Base-by-base conservation (phyloP, 2,113 vertebrate species). In the Phalacrocorax pelagicus region DNA sequence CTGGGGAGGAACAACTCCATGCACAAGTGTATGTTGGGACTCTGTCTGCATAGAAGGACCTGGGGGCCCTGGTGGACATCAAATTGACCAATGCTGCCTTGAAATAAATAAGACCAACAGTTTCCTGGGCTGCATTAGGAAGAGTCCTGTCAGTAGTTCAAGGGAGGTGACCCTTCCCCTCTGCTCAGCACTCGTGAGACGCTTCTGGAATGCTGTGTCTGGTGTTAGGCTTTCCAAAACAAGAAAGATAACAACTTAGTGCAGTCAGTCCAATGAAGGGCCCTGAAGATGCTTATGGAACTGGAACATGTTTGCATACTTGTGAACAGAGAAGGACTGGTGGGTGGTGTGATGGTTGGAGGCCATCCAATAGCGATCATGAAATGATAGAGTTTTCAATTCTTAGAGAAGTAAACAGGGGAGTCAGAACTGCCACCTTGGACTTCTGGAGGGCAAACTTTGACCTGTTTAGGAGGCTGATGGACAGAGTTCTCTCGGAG, bases 91-190 rank as follows among this genome's bases (percentile, higher is more conserved):
- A 22, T 22, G 6, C 24, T 55, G 16, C 30, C 30, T 63, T 70
- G 49, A 11, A 57, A 14, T 17, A 69, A 44, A 29, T 26, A 3
- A 1, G 6, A 27, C 7, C 26, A 61, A 42, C 12, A 29, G 19
- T 15, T 15, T 73, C 34, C 12, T 54, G 29, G 42, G 11, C 8
- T 38, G 21, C 32, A 17, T 34, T 44, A 57, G 22, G 13, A 75
- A 57, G 12, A 47, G 1, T 36, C 6, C 26, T 74, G 17, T 62
- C 42, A 63, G 9, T 12, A 57, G 13, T 2, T 44, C 0, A 0
- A 75, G 18, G 18, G 30, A 62, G 10, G 15, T 55, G 23, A 22
- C 20, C 18, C 9, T 72, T 66, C 20, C 27, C 19, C 18, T 86
- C 47, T 69, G 15, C 10, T 69, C 24, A 61, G 62, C 26, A 36